A percentile compares a stretch with the other conserved stretches of the same genome.
phyloP scores from a whole-genome alignment of 1,140 invertebrate genomes.

The Panonychus citri region DNA sequence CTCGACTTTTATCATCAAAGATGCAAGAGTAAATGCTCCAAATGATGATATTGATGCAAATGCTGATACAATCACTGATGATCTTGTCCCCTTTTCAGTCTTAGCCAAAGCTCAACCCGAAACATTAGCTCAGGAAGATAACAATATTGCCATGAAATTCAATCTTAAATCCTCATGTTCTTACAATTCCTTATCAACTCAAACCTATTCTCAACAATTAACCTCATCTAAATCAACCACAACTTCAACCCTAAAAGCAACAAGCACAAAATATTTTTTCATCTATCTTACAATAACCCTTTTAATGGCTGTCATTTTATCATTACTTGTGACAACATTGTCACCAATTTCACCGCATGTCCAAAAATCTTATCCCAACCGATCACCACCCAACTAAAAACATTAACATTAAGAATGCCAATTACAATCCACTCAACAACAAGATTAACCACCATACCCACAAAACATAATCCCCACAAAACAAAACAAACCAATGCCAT shows the following conservation, averaged over 20 bases:
- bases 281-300: background rate
- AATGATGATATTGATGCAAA: background rate
- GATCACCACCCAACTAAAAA: background rate
- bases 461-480: too few relatives aligned
- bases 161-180: background rate
- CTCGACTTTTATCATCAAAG: background rate
- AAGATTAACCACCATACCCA: too few relatives aligned
- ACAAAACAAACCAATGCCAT: too few relatives aligned
- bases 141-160: background rate
- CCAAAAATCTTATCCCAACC: background rate
- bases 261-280: background rate
- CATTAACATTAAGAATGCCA: background rate
- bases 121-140: background rate
- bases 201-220: background rate
- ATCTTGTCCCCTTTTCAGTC: background rate
- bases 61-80: background rate
- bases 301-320: background rate
- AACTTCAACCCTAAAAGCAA: background rate
- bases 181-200: background rate
- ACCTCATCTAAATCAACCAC: background rate
- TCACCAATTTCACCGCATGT: background rate
- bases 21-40: background rate
- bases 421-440: too few relatives aligned
- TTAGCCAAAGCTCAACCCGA: background rate
- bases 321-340: background rate